Evolutionary conservation across 1,140 invertebrate species (phyloP), one percentile per base, ranked within the genome.

Genomic region (Copidosoma floridanum): DNA sequence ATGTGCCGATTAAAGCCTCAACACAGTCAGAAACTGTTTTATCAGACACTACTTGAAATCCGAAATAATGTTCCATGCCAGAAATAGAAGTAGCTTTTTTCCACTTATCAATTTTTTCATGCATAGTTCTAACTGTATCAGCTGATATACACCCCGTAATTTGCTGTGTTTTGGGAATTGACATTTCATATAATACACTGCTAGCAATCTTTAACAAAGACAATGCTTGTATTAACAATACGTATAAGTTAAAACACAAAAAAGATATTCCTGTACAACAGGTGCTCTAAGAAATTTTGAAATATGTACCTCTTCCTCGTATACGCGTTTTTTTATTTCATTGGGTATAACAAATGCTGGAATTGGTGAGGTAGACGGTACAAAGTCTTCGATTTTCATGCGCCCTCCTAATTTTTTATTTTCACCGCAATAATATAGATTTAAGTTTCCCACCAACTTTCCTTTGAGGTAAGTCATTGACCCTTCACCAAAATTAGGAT

Each of bases 1-100:
- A 91, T 14, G 87, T 88, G 0, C 93, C 94, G 26, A 95, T 84
- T 0, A 97, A 72, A 0, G 93, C 89, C 81, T 96, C 93, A 3
- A 95, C 85, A 66, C 84, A 85, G 79, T 96, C 93, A 1, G 93
- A 88, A 2, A 94, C 79, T 41, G 81, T 83, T 82, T 94, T 84
- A 65, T 85, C 82, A 3, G 74, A 72, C 2, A 90, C 70, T 21
- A 78, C 66, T 65, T 85, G 81, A 12, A 75, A 70, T 12, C 76
- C 80, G 24, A 83, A 68, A 68, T 76, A 82, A 50, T 71, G 68
- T 35, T 80, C 76, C 65, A 81, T 79, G 1, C 75, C 74, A 5
- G 76, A 74, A n/a, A n/a, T n/a, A 32, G 73, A 70, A 3, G 50
- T 8, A 5, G 23, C 11, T 27, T 55, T 60, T 1, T 10, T 61